Evolutionary conservation across 2,797 vertebrate genomes (phyloP).

Genomic region (Bradypodion ventrale): DNA sequence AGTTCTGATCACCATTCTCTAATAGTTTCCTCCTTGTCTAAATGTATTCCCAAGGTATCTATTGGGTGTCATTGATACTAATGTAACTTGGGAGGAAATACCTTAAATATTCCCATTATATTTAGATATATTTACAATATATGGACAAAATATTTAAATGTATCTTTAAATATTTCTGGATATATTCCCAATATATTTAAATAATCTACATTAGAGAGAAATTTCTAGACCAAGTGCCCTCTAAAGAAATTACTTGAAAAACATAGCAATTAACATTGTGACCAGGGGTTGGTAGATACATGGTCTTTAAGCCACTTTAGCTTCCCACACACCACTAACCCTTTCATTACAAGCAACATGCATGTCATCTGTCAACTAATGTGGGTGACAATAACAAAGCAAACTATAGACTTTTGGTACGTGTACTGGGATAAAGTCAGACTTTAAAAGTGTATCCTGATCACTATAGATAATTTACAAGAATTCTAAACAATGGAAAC

Average conservation of each 20-base stretch:
- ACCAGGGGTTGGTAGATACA: constrained; percentile 16
- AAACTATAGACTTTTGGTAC: constrained; percentile 3
- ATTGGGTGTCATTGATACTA: not conserved
- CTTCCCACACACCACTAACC: not conserved
- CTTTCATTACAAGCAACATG: constrained; percentile 19
- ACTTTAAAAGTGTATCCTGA: constrained; percentile 13
- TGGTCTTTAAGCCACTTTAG: constrained; percentile 17
- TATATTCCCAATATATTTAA: constrained; percentile 21
- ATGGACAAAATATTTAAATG: too few species aligned
- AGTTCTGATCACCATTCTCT: not conserved
- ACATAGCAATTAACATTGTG: constrained; percentile 21
- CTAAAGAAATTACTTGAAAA: constrained; percentile 20
- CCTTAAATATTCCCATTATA: constrained; percentile 22
- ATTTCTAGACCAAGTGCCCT: constrained; percentile 9
- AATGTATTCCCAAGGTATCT: not conserved
- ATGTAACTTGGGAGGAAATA: too few species aligned
- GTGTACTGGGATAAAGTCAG: constrained; percentile 5
- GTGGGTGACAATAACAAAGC: constrained; percentile 21
- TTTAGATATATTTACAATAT: constrained; percentile 30
- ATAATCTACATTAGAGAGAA: constrained; percentile 29
- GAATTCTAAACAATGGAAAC: constrained; percentile 23
- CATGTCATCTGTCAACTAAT: constrained; percentile 5
- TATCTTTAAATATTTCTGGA: constrained; percentile 8
- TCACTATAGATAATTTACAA: constrained; percentile 16
- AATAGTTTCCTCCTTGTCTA: not conserved